Evolutionary conservation across 2,797 vertebrate genomes (phyloP).

Genomic region (Linurgus olivaceus): DNA sequence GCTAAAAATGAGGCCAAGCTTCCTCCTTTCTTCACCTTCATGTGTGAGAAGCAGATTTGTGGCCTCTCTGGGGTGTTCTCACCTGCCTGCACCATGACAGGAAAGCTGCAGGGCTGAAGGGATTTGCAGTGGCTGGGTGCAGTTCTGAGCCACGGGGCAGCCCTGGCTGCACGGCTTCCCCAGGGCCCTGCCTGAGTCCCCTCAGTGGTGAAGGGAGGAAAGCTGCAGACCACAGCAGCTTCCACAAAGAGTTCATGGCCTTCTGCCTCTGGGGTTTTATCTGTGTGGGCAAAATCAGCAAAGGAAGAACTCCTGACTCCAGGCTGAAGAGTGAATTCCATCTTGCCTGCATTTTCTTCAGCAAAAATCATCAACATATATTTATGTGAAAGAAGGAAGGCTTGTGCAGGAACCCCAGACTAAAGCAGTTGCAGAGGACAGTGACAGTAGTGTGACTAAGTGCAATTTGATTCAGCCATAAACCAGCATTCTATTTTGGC

Average conservation of each 20-base stretch:
- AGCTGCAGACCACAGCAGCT: neutral
- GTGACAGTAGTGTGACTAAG: neutral
- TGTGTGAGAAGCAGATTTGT: neutral
- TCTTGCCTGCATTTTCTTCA: neutral
- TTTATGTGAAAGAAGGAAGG: neutral
- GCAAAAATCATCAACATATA: neutral
- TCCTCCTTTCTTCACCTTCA: neutral
- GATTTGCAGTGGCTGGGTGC: neutral
- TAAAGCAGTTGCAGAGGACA: neutral
- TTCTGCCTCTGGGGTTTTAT: neutral
- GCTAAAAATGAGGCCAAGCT: neutral
- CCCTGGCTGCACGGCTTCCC: accelerated
- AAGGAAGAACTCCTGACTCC: neutral
- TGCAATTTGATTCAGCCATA: neutral
- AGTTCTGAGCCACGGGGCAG: neutral
- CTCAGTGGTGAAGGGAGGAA: neutral
- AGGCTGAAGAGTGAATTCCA: neutral
- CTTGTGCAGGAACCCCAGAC: neutral
- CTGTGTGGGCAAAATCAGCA: accelerated
- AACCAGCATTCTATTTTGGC: neutral
- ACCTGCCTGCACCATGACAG: accelerated
- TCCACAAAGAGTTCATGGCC: neutral
- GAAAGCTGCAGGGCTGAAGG: neutral
- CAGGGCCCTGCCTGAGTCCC: accelerated
- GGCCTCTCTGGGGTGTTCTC: neutral